These are phyloP conservation scores for Helicoverpa zea DNA, from an alignment of 1,140 invertebrate species.

Conservation along the genomic window DNA sequence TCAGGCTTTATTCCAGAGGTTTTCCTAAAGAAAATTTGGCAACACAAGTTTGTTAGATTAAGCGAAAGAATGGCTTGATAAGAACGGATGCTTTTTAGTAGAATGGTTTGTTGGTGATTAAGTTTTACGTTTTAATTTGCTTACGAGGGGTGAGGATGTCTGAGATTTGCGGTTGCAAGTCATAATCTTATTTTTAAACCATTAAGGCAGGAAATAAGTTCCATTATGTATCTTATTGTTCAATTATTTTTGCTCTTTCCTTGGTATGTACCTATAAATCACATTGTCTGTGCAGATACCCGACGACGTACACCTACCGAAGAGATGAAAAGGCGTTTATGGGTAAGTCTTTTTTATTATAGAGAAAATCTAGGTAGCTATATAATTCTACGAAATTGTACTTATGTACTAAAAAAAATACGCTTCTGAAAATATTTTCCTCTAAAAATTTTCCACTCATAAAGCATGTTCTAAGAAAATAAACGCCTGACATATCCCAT, in stretches of 20 bases:
- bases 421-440: neutral
- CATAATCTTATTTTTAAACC: too few species aligned
- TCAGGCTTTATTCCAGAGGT: constrained; percentile 58
- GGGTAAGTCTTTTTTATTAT: too few species aligned
- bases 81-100: constrained; percentile 43
- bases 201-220: too few species aligned
- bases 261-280: too few species aligned
- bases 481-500: constrained; percentile 26
- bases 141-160: neutral
- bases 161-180: neutral
- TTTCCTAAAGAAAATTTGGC: constrained; percentile 76
- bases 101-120: constrained; percentile 36
- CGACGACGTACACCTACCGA: too few species aligned
- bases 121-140: constrained; percentile 45
- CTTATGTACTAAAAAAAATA: neutral
- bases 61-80: constrained; percentile 66
- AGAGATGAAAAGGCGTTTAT: too few species aligned
- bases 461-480: constrained; percentile 24
- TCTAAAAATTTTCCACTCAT: neutral
- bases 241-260: too few species aligned
- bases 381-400: too few species aligned
- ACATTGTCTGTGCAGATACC: too few species aligned
- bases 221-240: too few species aligned
- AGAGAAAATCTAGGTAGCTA: too few species aligned
- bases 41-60: constrained; percentile 67